phyloP scores from a whole-genome alignment of 2,888 invertebrate species.

The Pocota personata region DNA sequence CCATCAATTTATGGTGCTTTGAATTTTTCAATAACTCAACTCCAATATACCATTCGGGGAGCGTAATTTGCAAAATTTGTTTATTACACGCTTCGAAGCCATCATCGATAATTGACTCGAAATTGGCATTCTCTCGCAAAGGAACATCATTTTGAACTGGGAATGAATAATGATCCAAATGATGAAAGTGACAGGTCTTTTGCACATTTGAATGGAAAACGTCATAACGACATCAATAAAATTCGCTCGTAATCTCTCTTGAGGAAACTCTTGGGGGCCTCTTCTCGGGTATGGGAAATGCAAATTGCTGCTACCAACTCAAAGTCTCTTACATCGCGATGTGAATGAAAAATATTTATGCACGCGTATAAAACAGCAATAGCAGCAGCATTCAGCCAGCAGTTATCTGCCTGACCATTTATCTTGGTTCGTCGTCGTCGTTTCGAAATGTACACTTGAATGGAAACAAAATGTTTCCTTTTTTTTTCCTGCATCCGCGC shows the following conservation, averaged over 20 bases:
- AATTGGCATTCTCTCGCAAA: constrained; percentile 67
- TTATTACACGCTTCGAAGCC: constrained; percentile 45
- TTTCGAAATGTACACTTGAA: constrained; percentile 57
- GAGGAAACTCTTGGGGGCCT: neutral
- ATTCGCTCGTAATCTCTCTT: constrained; percentile 49
- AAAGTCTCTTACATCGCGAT: constrained; percentile 5
- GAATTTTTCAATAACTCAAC: constrained; percentile 47
- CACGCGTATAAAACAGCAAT: constrained; percentile 21
- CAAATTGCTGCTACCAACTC: constrained; percentile 48
- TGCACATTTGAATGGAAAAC: constrained; percentile 64
- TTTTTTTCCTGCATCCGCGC: neutral
- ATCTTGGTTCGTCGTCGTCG: constrained; percentile 56
- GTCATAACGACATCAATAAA: constrained; percentile 74
- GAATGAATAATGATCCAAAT: constrained; percentile 61
- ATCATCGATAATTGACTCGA: constrained; percentile 67
- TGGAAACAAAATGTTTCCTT: constrained; percentile 53
- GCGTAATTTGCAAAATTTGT: constrained; percentile 55
- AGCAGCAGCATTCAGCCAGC: constrained; percentile 49
- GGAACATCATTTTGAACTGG: constrained; percentile 32
- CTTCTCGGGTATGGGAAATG: constrained; percentile 38
- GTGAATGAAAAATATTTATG: constrained; percentile 53
- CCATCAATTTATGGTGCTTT: constrained; percentile 18
- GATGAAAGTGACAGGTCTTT: constrained; percentile 65
- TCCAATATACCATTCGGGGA: constrained; percentile 8
- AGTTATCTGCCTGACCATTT: constrained; percentile 59